A percentile compares a stretch with the other conserved stretches of the same genome.
Evolutionary conservation across 2,888 invertebrate species (phyloP).

Genomic region (Spicauda simplicius): DNA sequence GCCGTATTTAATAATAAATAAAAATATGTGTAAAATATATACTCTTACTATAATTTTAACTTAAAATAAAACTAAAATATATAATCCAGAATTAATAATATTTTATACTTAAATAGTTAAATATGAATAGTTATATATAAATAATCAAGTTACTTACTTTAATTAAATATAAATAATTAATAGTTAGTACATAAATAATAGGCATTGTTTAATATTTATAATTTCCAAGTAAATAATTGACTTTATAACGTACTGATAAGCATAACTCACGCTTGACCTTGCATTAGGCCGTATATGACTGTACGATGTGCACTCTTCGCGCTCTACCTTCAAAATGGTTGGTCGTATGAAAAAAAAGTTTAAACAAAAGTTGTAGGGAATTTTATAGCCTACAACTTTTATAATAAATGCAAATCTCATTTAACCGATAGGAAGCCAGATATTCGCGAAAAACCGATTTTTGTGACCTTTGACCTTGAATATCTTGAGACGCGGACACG

Average conservation of each 20-base stretch:
- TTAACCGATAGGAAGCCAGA: background rate
- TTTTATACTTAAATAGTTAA: no score
- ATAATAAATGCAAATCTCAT: background rate
- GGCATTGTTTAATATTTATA: no score
- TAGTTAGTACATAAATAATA: no score
- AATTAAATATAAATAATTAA: no score
- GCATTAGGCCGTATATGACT: constrained; percentile 46
- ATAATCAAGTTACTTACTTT: no score
- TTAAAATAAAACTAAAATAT: constrained; percentile 4
- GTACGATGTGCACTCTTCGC: constrained; percentile 43
- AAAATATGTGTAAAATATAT: constrained; percentile 40
- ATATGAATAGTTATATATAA: no score
- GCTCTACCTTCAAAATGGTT: constrained; percentile 43
- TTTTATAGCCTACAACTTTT: constrained; percentile 27
- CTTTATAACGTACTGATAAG: background rate
- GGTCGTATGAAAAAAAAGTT: constrained; percentile 44
- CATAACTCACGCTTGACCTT: constrained; percentile 40
- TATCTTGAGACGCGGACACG: constrained; percentile 34
- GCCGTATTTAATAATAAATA: constrained; percentile 41
- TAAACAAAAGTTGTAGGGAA: constrained; percentile 41
- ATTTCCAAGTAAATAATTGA: no score
- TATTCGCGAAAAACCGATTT: constrained; percentile 21
- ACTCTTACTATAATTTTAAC: constrained; percentile 8
- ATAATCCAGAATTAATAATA: no score
- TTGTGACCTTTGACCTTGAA: constrained; percentile 27